Conservation (phyloP, 2,113 vertebrate species). For the Hassar affinis region DNA sequence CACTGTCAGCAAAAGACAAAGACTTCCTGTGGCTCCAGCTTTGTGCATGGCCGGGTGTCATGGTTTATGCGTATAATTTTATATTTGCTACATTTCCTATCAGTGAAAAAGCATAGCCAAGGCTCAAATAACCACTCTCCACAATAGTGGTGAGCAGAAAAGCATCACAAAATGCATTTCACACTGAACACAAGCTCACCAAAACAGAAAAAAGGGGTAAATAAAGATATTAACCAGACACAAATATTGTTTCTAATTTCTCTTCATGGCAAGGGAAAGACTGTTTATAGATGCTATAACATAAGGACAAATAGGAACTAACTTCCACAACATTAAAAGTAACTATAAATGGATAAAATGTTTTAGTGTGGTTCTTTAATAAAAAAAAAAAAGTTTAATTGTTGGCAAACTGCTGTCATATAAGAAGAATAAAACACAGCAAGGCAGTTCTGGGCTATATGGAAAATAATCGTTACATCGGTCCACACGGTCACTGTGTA, state of each 20-base stretch:
- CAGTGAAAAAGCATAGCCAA: neutral
- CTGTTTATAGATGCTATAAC: neutral
- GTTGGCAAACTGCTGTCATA: neutral
- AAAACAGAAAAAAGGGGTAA: neutral
- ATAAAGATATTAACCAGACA: neutral
- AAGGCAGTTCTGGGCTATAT: neutral
- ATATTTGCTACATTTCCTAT: too few relatives aligned
- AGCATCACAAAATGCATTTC: neutral
- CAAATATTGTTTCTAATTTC: too few relatives aligned
- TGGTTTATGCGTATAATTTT: slow-evolving; percentile 28
- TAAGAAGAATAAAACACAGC: neutral
- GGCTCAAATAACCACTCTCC: neutral
- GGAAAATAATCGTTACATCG: neutral
- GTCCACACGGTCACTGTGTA: neutral
- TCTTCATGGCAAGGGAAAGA: neutral
- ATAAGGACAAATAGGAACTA: neutral
- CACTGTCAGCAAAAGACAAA: slow-evolving; percentile 34
- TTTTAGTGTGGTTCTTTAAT: neutral
- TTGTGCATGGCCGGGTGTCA: slow-evolving; percentile 28
- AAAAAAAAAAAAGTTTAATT: neutral
- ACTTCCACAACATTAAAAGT: neutral
- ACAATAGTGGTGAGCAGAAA: neutral
- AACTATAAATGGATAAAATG: neutral
- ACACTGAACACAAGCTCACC: neutral
- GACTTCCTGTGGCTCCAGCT: slow-evolving; percentile 30